Evolutionary conservation across 2,797 vertebrate species (phyloP), one percentile per base, ranked within the genome.

Genomic region (Streptopelia turtur): DNA sequence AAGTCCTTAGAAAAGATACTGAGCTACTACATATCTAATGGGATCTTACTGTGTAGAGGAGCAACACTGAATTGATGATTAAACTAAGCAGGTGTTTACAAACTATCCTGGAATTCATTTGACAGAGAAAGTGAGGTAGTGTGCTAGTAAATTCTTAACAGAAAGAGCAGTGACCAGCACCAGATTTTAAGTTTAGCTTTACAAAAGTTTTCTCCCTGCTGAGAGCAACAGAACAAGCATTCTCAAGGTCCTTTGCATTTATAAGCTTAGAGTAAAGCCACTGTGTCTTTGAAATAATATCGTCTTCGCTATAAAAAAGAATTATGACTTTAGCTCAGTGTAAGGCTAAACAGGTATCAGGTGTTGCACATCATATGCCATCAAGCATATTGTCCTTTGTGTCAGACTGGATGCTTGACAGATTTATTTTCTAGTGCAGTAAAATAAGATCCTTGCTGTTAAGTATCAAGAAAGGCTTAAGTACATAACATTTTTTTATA

Each of bases 161-260:
- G 52, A n/a, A 61, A 41, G 45, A 79, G 9, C 50, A 41, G n/a
- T 31, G 41, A 30, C 37, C 41, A 76, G 66, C 24, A 91, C 82
- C 61, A 91, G 83, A 68, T 92, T 91, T 90, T 70, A 72, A 60
- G 53, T 70, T 90, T 39, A 68, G 60, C 57, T 92, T 96, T 93
- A 70, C 76, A 70, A 28, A 21, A 81, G 27, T 53, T 57, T 49
- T 83, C 64, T 88, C 41, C 70, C 63, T 87, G 39, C 59, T 37
- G n/a, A 49, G 45, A 33, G 31, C 33, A 57, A 6, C 33, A 37
- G 47, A 94, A 66, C 27, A 50, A 55, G 22, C 11, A 39, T 70
- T 81, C 55, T 76, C 49, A 45, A 57, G 49, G 75, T 53, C 41
- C 66, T 63, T 23, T 59, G 31, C 16, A 5, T 63, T 85, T 43